Base-by-base conservation (phyloP, 1,140 invertebrate species). In the Drosophila ohnishii region DNA sequence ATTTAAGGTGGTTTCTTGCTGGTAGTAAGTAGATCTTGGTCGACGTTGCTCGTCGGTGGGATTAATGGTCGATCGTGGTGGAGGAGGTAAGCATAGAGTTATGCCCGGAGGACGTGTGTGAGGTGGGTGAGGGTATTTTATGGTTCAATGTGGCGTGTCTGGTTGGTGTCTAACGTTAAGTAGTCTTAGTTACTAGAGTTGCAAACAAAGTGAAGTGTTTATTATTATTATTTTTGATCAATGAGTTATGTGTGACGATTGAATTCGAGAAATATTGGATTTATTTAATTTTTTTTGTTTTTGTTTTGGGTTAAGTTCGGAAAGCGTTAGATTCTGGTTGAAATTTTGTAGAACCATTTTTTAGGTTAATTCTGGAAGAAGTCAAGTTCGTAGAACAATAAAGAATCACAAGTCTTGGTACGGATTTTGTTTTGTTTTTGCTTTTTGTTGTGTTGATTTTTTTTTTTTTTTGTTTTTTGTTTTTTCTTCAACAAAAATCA, bases 401-500 rank as follows among this genome's bases (percentile, higher is more conserved):
- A 71, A 72, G 44, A 72, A 85, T 86, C 48, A 87, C 58, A 82
- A 86, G 66, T 83, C 82, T 86, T 74, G 58, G 53, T 69, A 44
- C 44, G 47, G 53, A 75, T 77, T 77, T 76, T 79, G 51, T 78
- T 76, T 58, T 62, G 57, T 62, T 69, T 69, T 69, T 69, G 65
- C 28, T 69, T 78, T 80, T 81, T 73, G 53, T 73, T 73, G 62
- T 75, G 64, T 77, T 75, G 5, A 51, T 71, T 69, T 76, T 70
- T 60, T 19, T 70, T 60, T 19, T 19, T 75, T 74, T 73, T 34
- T 57, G 48, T 75, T 50, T 50, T 32, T 32, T 84, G 35, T 69
- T 85, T 85, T 74, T 67, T 88, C 63, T 88, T 84, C 75, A 80
- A 88, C 85, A 86, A 87, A 90, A 90, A 80, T 90, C 88, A 90